phyloP scores from a whole-genome alignment of 2,797 vertebrate genomes.

The Danio choprae region DNA sequence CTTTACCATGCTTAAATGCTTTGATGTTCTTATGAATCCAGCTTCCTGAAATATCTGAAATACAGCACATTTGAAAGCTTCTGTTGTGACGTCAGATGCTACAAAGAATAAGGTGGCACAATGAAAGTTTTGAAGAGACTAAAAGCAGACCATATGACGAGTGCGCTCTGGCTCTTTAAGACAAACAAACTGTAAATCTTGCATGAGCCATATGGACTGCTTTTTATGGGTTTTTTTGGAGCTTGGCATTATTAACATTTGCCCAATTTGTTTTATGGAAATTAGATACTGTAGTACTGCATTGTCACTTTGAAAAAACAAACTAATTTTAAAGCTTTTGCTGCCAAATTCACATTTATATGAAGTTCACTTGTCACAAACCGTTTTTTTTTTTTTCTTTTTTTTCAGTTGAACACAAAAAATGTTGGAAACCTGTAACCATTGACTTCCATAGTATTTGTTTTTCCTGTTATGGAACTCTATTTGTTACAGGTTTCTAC shows the following conservation, averaged over 20 bases:
- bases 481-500: too few relatives aligned
- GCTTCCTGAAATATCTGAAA: neutral
- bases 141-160: neutral
- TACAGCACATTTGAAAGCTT: neutral
- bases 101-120: neutral
- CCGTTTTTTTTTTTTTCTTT: too few relatives aligned
- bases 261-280: neutral
- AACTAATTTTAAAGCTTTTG: too few relatives aligned
- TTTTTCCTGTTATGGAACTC: too few relatives aligned
- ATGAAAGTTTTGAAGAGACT: neutral
- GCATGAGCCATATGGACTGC: neutral
- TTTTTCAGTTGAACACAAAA: too few relatives aligned
- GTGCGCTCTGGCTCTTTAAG: neutral
- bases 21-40: neutral
- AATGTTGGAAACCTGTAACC: too few relatives aligned
- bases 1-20: constrained; percentile 2
- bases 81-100: neutral
- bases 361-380: too few relatives aligned
- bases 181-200: neutral
- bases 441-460: too few relatives aligned
- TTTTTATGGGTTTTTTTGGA: neutral
- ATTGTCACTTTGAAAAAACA: neutral
- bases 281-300: neutral
- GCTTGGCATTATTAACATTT: neutral
- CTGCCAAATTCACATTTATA: too few relatives aligned